phyloP scores from a whole-genome alignment of 2,797 vertebrate genomes.

The Liparis tanakae region DNA sequence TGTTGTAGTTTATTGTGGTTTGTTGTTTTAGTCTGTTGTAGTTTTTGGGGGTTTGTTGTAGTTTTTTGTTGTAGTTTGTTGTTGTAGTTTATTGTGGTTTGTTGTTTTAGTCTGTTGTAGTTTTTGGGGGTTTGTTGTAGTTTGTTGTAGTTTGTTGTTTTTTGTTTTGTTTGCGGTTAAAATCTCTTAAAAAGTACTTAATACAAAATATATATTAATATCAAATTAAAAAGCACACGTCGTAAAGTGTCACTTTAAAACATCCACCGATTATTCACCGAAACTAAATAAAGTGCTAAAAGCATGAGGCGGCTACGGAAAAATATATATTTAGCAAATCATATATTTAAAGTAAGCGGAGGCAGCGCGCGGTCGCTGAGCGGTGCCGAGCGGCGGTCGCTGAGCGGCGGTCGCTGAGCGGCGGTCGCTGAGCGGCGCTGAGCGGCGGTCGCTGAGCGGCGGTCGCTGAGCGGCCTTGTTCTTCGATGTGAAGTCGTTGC shows the following conservation, averaged over 20 bases:
- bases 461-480: too few species aligned
- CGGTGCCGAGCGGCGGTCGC: too few species aligned
- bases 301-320: conserved; percentile 3
- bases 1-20: conserved; percentile 45
- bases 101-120: conserved; percentile 45
- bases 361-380: too few species aligned
- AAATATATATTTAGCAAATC: conserved; percentile 12
- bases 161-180: conserved; percentile 51
- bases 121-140: conserved; percentile 42
- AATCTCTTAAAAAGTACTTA: conserved; percentile 50
- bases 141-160: conserved; percentile 24
- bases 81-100: conserved; percentile 34
- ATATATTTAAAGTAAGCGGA: conserved; percentile 15
- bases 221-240: conserved; percentile 53
- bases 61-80: conserved; percentile 29
- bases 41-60: conserved; percentile 39
- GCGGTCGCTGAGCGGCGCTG: too few species aligned
- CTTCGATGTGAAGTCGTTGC: too few species aligned
- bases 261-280: conserved; percentile 33
- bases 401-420: too few species aligned
- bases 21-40: conserved; percentile 28
- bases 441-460: background rate
- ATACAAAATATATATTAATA: conserved; percentile 53
- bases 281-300: conserved; percentile 25
- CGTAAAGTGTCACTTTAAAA: conserved; percentile 45